Conservation (phyloP, 2,888 invertebrate species). For the Liopterus haemorrhoidalis region DNA sequence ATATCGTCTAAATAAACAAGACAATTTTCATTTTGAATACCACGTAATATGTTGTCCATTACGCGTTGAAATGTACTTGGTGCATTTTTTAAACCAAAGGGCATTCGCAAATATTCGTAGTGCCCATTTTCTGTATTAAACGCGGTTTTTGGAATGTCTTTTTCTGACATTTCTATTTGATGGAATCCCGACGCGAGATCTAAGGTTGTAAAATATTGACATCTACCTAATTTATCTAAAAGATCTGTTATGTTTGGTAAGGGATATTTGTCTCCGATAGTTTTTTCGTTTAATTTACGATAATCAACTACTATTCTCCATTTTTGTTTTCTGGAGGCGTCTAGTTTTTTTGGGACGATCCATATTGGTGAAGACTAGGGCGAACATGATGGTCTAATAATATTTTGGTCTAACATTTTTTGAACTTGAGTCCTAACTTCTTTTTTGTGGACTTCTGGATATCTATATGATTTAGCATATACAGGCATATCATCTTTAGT, state of each 20-base stretch:
- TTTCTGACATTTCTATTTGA: constrained; percentile 29
- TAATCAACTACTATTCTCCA: constrained; percentile 36
- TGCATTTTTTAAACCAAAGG: constrained; percentile 30
- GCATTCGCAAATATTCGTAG: constrained; percentile 30
- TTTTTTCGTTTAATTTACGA: constrained; percentile 35
- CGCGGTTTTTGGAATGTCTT: constrained; percentile 30
- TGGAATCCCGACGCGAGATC: constrained; percentile 33
- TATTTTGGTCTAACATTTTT: constrained; percentile 34
- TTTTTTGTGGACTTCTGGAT: constrained; percentile 32
- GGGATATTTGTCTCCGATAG: constrained; percentile 32
- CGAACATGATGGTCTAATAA: constrained; percentile 36
- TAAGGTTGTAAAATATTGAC: constrained; percentile 26
- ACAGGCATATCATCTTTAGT: constrained; percentile 11
- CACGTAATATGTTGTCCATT: constrained; percentile 21
- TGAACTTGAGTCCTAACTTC: constrained; percentile 37
- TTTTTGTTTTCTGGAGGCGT: constrained; percentile 35
- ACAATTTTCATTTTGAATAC: constrained; percentile 6
- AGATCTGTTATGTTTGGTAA: constrained; percentile 26
- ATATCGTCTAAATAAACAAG: constrained; percentile 6
- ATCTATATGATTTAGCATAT: constrained; percentile 24
- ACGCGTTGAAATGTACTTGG: constrained; percentile 32
- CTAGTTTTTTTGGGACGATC: constrained; percentile 39
- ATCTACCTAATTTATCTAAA: constrained; percentile 21
- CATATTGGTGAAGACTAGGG: constrained; percentile 40
- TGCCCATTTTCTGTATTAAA: constrained; percentile 28